phyloP scores from a whole-genome alignment of 2,888 invertebrate genomes.

The Tetragonisca angustula region DNA sequence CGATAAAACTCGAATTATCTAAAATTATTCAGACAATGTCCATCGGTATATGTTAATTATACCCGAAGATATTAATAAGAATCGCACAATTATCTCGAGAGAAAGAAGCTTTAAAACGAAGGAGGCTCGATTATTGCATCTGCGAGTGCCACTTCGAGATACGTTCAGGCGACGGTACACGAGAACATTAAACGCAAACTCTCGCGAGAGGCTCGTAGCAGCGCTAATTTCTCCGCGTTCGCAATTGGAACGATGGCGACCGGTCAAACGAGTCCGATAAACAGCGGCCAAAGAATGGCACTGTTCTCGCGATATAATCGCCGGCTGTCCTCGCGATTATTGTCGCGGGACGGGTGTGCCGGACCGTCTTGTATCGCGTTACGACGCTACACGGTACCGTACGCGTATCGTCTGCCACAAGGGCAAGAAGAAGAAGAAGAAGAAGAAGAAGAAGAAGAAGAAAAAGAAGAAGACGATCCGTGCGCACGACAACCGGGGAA shows the following conservation, averaged over 20 bases:
- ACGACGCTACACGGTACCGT: constrained; percentile 47
- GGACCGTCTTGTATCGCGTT: constrained; percentile 64
- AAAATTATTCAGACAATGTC: too few species aligned
- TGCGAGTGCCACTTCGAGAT: not conserved
- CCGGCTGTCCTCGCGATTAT: constrained; percentile 62
- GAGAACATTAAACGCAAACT: not conserved
- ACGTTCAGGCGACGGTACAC: not conserved
- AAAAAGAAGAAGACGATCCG: not conserved
- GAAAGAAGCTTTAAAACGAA: not conserved
- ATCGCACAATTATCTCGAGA: not conserved
- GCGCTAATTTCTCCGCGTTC: constrained; percentile 19
- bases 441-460: not conserved
- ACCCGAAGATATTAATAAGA: not conserved
- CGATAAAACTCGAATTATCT: too few species aligned
- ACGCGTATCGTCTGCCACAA: not conserved
- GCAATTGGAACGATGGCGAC: constrained; percentile 22
- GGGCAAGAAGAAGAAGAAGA: not conserved
- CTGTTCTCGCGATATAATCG: constrained; percentile 45
- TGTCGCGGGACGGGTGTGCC: constrained; percentile 48
- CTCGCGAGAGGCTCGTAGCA: not conserved
- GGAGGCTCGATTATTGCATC: not conserved
- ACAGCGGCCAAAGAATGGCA: constrained; percentile 18
- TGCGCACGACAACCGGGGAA: constrained; percentile 7
- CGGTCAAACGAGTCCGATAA: constrained; percentile 33
- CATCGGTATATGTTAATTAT: too few species aligned